Base-by-base conservation (phyloP, 2,113 vertebrate genomes). In the Melanerpes aurifrons region DNA sequence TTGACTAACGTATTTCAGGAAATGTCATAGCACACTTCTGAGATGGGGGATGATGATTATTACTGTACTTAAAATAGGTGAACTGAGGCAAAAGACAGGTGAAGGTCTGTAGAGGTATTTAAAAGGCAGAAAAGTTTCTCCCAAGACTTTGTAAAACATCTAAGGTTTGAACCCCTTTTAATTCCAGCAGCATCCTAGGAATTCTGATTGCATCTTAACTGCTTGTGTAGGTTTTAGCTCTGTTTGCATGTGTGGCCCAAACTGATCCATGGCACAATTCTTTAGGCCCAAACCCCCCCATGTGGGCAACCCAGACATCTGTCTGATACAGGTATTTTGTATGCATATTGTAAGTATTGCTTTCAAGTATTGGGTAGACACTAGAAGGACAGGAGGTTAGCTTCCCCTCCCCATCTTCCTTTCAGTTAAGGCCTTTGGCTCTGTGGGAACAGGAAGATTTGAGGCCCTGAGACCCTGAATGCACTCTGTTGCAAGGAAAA, bases 261-360 rank as follows among this genome's bases (percentile, higher is more conserved):
- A 76, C 40, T 45, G 45, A 92, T 70, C 29, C 0, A 1, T 29
- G 16, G 40, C 25, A 31, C 28, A 82, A 45, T 1, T 4, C 64
- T 78, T 81, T 21, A 66, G 50, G 20, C 69, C 92, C 56, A 67
- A 50, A 82, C 88, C 63, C 20, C 19, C 8, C 9, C 14, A 5
- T 1, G 2, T 10, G 9, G 53, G 20, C 1, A 18, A 59, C 50
- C n/a, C 45, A 59, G 61, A 45, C 6, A 43, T 61, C 22, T 28
- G 22, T n/a, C 25, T 68, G 31, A 63, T 0, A 0, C 3, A 28
- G 5, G 54, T 37, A 4, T 13, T 66, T 22, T 50, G 14, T 54
- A 54, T 28, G 53, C 0, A 0, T 4, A 28, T 6, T 0, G 0
- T 4, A 31, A 5, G 53, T n/a, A 5, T 12, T 59, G 40, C 26